Base-by-base conservation (phyloP, 2,888 invertebrate species). In the Lysandra coridon region DNA sequence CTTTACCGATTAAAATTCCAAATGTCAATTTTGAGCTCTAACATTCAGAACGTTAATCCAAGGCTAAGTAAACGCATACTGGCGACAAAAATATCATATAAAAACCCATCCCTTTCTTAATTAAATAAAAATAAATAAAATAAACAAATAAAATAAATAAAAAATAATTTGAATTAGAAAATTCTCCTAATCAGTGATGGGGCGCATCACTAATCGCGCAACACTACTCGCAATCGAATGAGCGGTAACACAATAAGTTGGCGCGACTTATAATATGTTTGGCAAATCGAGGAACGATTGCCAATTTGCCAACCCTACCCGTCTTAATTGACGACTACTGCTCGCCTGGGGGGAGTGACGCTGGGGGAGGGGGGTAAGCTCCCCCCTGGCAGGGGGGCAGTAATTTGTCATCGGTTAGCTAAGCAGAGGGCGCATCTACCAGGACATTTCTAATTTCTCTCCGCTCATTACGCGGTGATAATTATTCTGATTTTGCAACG, bases 381-480 rank as follows among this genome's bases (percentile, higher is more conserved):
- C 49, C 49, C 49, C 49, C 49, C 49, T 17, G 57, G 57, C 89
- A 89, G 88, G 88, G 88, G 90, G 57, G 57, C 91, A 90, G 91
- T 93, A 94, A 94, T 94, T 94, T 94, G 92, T 93, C 94, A 94
- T 93, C 92, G 91, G 93, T 91, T 92, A 91, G 90, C 91, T 91
- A 91, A 91, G 90, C 89, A 90, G 88, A 87, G 88, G 87, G 86
- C 86, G 89, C 88, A 85, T 83, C 87, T 85, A 89, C 93, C 93
- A 93, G 92, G 92, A 91, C 92, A 91, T 93, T 90, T 89, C 89
- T 90, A 92, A 69, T 69, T 69, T 69, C 69, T 33, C 88, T 87
- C 89, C 88, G 88, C 90, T 92, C 91, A 92, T 92, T 90, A 90
- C 69, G 14, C 33, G 7, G 69, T 37, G 64, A 64, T 64, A 30